Evolutionary conservation across 2,797 vertebrate genomes (phyloP).

Genomic region (Macroramphosus scolopax): DNA sequence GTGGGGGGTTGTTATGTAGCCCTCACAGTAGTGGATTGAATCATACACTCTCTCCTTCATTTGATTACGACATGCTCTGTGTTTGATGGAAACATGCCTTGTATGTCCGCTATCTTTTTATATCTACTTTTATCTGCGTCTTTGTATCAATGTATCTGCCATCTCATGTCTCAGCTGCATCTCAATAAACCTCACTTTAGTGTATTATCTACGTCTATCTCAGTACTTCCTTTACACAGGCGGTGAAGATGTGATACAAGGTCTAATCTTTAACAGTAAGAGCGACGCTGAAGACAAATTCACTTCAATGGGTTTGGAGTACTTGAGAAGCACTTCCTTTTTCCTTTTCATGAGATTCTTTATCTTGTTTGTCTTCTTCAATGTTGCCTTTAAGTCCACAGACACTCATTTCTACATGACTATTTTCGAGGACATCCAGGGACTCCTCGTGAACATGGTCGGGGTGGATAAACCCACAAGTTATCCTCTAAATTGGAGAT

Average conservation of each 20-base stretch:
- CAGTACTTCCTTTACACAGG: constrained; percentile 17
- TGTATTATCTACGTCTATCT: constrained; percentile 6
- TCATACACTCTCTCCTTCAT: no score
- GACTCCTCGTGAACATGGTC: no score
- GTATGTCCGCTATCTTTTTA: no score
- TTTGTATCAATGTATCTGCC: no score
- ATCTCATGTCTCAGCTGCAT: no score
- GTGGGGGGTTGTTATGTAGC: no score
- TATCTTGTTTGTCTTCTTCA: constrained; percentile 43
- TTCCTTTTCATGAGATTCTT: constrained; percentile 25
- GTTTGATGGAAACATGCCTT: no score
- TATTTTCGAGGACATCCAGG: no score
- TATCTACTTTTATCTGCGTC: neutral
- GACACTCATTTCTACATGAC: constrained; percentile 31
- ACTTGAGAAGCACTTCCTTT: constrained; percentile 33
- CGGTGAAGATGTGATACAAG: constrained; percentile 21
- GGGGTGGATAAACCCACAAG: no score
- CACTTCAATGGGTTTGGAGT: constrained; percentile 30
- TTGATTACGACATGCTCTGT: no score
- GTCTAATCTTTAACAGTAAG: constrained; percentile 34
- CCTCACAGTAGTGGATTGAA: no score
- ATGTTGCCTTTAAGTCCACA: constrained; percentile 22
- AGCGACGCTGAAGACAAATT: constrained; percentile 24
- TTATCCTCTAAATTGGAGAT: no score
- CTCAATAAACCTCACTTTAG: constrained; percentile 8